phyloP scores from a whole-genome alignment of 2,797 vertebrate genomes.

The Sardinella longiceps region DNA sequence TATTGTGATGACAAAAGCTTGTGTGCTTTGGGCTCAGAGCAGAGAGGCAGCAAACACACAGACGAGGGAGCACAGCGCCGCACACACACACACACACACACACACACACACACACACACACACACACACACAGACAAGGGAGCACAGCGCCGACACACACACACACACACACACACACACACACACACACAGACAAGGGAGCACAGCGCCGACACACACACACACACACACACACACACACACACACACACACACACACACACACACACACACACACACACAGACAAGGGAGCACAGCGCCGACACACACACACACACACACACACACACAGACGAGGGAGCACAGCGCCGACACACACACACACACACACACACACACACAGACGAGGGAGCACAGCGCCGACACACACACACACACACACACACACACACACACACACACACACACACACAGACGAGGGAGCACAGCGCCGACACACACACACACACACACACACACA shows the following conservation, averaged over 20 bases:
- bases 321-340: constrained; percentile 57
- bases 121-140: constrained; percentile 57
- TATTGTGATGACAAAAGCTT: constrained; percentile 58
- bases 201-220: constrained; percentile 58
- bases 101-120: too few relatives aligned
- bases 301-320: constrained; percentile 58
- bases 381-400: too few relatives aligned
- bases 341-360: constrained; percentile 58
- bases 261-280: constrained; percentile 62
- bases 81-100: too few relatives aligned
- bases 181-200: constrained; percentile 56
- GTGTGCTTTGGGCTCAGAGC: constrained; percentile 64
- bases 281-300: constrained; percentile 39
- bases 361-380: constrained; percentile 59
- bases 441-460: constrained; percentile 55
- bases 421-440: constrained; percentile 58
- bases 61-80: background rate
- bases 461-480: constrained; percentile 59
- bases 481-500: constrained; percentile 59
- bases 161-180: constrained; percentile 55
- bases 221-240: constrained; percentile 56
- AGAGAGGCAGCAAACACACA: constrained; percentile 58
- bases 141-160: constrained; percentile 59
- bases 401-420: too few relatives aligned
- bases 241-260: constrained; percentile 59